Percentiles rank a stretch among this genome's conserved stretches.
Conservation (phyloP, 2,888 invertebrate genomes). For the Cordilura impudica region DNA sequence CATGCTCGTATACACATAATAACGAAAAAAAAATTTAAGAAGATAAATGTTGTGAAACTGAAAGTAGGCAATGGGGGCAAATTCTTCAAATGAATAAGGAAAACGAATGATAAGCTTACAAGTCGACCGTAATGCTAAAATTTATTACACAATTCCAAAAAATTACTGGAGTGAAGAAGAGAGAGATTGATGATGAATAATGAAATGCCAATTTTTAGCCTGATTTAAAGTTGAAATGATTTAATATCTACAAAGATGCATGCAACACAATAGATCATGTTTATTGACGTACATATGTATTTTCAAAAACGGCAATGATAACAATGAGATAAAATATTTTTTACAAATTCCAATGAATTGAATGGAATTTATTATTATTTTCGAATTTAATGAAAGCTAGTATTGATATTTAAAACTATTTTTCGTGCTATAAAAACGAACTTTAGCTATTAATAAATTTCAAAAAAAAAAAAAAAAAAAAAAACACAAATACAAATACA, state of each 20-base stretch:
- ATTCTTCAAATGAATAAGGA: constrained; percentile 26
- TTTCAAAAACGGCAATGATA: not conserved
- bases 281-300: not conserved
- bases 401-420: too few species aligned
- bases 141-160: constrained; percentile 41
- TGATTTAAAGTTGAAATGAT: constrained; percentile 9
- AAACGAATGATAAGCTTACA: constrained; percentile 23
- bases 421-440: too few species aligned
- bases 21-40: constrained; percentile 10
- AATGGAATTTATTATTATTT: too few species aligned
- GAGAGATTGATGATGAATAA: not conserved
- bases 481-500: too few species aligned
- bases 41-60: constrained; percentile 32
- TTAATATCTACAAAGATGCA: not conserved
- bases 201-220: constrained; percentile 10
- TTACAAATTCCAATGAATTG: too few species aligned
- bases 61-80: constrained; percentile 35
- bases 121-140: constrained; percentile 45
- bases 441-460: too few species aligned
- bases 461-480: not conserved
- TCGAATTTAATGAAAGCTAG: too few species aligned
- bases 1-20: not conserved
- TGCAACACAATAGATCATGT: not conserved
- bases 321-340: not conserved
- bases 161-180: not conserved